Conservation (phyloP, 2,797 vertebrate genomes). For the Halcyon smyrnensis region DNA sequence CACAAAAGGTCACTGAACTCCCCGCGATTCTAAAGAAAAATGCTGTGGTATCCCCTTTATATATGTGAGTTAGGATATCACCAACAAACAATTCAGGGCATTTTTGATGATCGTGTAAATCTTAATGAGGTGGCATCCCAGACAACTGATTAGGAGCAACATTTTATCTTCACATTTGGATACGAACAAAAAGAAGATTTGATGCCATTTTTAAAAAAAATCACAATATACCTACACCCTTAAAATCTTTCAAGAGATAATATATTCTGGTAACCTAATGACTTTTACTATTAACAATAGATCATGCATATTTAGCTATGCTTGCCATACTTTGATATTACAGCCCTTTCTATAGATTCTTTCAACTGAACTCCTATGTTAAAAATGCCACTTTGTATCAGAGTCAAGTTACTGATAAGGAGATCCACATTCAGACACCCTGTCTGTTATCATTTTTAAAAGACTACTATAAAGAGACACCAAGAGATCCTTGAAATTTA, state of each 20-base stretch:
- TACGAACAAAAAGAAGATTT: slow-evolving; percentile 73
- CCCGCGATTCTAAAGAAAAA: slow-evolving; percentile 84
- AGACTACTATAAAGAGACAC: background rate
- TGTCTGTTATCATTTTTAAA: background rate
- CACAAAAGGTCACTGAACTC: slow-evolving; percentile 87
- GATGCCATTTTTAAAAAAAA: slow-evolving; percentile 54
- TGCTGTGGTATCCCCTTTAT: slow-evolving; percentile 79
- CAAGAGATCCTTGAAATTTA: slow-evolving; percentile 37
- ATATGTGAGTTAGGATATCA: slow-evolving; percentile 79
- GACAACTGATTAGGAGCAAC: slow-evolving; percentile 77
- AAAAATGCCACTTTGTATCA: slow-evolving; percentile 51
- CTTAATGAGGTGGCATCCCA: slow-evolving; percentile 80
- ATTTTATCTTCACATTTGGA: slow-evolving; percentile 72
- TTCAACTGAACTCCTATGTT: background rate
- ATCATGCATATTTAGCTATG: slow-evolving; percentile 59
- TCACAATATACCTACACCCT: slow-evolving; percentile 60
- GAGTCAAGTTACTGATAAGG: slow-evolving; percentile 53
- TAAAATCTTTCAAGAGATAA: slow-evolving; percentile 69
- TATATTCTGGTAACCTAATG: slow-evolving; percentile 32
- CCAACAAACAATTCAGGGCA: slow-evolving; percentile 79
- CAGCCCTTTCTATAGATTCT: slow-evolving; percentile 59
- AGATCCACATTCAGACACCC: background rate
- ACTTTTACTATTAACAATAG: slow-evolving; percentile 22
- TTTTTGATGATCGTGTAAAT: slow-evolving; percentile 79
- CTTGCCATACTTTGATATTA: slow-evolving; percentile 70